Evolutionary conservation across 2,797 vertebrate genomes (phyloP), one percentile per base, ranked within the genome.

Genomic region (Protonibea diacanthus): DNA sequence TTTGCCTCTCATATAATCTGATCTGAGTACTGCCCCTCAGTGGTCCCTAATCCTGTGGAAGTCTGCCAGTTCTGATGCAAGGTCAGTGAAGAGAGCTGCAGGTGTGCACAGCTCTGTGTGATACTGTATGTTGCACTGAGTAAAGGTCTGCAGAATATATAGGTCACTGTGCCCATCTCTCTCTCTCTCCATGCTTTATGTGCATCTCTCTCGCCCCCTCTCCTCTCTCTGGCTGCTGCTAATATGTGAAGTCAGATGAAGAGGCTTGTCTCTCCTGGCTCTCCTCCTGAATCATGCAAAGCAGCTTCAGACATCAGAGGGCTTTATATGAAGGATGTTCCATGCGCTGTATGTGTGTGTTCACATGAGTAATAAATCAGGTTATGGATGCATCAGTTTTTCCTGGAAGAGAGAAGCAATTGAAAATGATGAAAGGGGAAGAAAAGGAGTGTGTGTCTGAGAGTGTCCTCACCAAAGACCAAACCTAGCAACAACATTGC

Each of bases 101-200:
- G 74, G 82, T 90, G 76, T 20, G 8, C 33, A 59, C 23, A 15
- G 65, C 57, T 8, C n/a, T 44, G 45, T 76, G 68, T 75, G 77
- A 83, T 79, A 78, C 74, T 81, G 62, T 81, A 78, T 74, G 72
- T 42, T 61, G 18, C 29, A 38, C 68, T 53, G 53, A 79, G 85
- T 55, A 60, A 56, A 74, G 25, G n/a, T 65, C 45, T 74, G 78
- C 29, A 74, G 80, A 58, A 82, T 88, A 92, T 92, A 72, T 93
- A 91, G 91, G 93, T 94, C 93, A 94, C 84, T 89, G 83, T 93
- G 90, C 91, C 88, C 78, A 86, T 73, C 57, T 49, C 71, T 61
- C 40, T 20, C 65, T 5, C 27, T 55, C 65, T 25, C 65, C 27
- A 53, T 23, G 40, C 63, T 59, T 55, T 38, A 10, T 83, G 79